Base-by-base conservation (phyloP, 1,140 invertebrate species). In the Dufourea novaeangliae region DNA sequence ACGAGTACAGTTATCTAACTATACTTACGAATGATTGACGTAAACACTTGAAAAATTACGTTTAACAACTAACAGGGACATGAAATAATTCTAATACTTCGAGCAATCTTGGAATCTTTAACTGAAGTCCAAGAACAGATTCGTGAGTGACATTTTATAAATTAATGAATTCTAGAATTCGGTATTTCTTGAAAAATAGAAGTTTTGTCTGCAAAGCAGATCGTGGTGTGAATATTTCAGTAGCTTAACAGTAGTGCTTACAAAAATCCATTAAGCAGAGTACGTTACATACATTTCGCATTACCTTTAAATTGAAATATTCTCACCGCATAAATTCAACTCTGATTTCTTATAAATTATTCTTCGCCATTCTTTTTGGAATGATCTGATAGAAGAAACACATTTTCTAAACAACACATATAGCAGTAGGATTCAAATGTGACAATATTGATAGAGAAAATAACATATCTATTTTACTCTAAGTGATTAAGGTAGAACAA, bases 221-320 rank as follows among this genome's bases (percentile, higher is more conserved):
- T 14, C 14, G 3, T 20, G 46, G n/a, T 17, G 20, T 50, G 46
- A 50, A 50, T 50, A 50, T 50, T 50, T 50, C 20, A 50, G 46
- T 50, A 50, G 20, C 20, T 17, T n/a, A 50, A 50, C 46, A 50
- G 46, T 46, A 46, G 20, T 6, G 20, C 46, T 17, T n/a, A n/a
- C 20, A 50, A 50, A 50, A 50, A n/a, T 50, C 46, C 46, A 50
- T 50, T 50, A 50, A 50, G 46, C 46, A 50, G 46, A 6, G 20
- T 50, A 50, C 20, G 46, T n/a, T 50, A 50, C 46, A 50, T n/a
- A 50, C 46, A n/a, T 50, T 50, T 50, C 46, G 46, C 46, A 50
- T 50, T 50, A 50, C 46, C 20, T 50, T 50, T n/a, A 50, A 50
- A 50, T 50, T n/a, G 46, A 50, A 50, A 7, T 50, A n/a, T 50